Percentiles rank a stretch among this genome's conserved stretches.
Evolutionary conservation across 2,797 vertebrate species (phyloP).

Genomic region (Okamejei kenojei): DNA sequence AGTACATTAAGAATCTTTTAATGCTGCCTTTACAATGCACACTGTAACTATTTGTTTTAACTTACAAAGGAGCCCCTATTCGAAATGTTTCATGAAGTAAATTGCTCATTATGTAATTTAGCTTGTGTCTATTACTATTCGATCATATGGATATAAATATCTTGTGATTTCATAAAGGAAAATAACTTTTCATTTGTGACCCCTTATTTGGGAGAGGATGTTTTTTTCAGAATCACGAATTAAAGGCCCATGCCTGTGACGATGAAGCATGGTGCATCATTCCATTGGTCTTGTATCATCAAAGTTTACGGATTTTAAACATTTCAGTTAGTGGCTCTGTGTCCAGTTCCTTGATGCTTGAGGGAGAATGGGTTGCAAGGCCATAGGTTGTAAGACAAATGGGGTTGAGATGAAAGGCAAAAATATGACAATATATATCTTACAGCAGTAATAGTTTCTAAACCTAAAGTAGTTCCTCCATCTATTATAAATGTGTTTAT

Average conservation of each 20-base stretch:
- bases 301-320: neutral
- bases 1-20: neutral
- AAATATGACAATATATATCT: neutral
- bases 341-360: neutral
- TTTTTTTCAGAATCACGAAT: neutral
- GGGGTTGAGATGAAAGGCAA: neutral
- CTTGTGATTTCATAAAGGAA: neutral
- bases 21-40: neutral
- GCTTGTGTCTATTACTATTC: neutral
- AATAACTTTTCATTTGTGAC: neutral
- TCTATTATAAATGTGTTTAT: neutral
- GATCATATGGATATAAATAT: neutral
- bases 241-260: neutral
- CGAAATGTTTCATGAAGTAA: neutral
- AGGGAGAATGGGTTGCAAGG: neutral
- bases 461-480: neutral
- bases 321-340: neutral
- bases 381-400: neutral
- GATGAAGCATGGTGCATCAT: neutral
- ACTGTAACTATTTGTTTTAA: conserved; percentile 14
- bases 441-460: neutral
- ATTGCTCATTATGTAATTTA: neutral
- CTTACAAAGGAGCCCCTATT: neutral
- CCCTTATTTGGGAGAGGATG: neutral
- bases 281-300: neutral